Evolutionary conservation across 2,888 invertebrate genomes (phyloP), one percentile per base, ranked within the genome.

Genomic region (Hartigia nigra): DNA sequence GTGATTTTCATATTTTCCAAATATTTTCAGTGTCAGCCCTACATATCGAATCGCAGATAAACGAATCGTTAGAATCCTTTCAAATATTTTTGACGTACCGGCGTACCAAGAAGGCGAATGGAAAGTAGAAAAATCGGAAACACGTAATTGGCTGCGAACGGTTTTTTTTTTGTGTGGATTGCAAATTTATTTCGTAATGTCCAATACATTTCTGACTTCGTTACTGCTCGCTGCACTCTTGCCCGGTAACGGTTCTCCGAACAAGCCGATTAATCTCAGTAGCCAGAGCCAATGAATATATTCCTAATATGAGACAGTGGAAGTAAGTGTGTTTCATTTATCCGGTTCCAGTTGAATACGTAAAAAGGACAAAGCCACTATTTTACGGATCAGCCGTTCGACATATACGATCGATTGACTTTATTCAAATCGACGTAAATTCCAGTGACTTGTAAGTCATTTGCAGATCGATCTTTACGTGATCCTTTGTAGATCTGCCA

Each of bases 1-100:
- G 34, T 72, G 72, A 81, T 78, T 36, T 75, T 31, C n/a, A 70
- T 82, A 79, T 82, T 82, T 82, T 78, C 77, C 72, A 81, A 82
- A 82, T 82, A 82, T 81, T 82, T 81, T 77, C 72, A 34, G 2
- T 55, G 55, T 55, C 55, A 9, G 23, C 23, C 23, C 55, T 23
- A 55, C 55, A 23, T 55, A 55, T 23, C 55, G 55, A 55, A 55
- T 55, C 55, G 55, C 55, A 55, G 23, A 9, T 55, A 23, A 55
- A 23, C 55, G 55, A 23, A 23, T 23, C 55, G 55, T 55, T 55
- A 55, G 0, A 55, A 55, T 55, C 55, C 55, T 55, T 55, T 55
- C 9, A 23, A 55, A 55, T 2, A 23, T 23, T 23, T 23, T 9
- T 23, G 23, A 55, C 23, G 23, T 55, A 23, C 55, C 2, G 23